Evolutionary conservation across 2,797 vertebrate species (phyloP), one percentile per base, ranked within the genome.

Genomic region (Danio jaintianensis): DNA sequence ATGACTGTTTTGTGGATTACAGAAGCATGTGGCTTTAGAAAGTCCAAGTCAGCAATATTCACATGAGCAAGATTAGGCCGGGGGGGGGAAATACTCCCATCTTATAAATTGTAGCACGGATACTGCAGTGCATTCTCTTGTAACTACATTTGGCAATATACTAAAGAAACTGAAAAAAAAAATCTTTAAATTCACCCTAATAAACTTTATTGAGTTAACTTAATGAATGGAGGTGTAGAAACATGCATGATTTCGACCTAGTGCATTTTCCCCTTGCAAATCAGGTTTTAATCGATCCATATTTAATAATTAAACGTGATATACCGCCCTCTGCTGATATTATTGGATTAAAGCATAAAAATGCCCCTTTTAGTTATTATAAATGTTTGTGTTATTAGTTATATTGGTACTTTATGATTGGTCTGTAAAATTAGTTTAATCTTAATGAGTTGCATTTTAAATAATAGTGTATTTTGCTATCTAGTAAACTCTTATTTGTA

Each of bases 301-400:
- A 43, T 66, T 3, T 12, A 45, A 40, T 59, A 69, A 22, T 68
- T 50, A 48, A 78, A 56, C 38, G 76, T n/a, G 36, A 42, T 22
- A 42, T 42, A 47, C 55, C 70, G 66, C 55, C 66, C 55, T 52
- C 53, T 78, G 42, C 56, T 70, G 76, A 70, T 52, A 40, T 7
- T 50, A 42, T 61, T 7, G 4, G 12, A 12, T 16, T 76, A 36
- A 45, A 55, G 45, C 61, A 8, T 42, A 75, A 42, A 53, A 53
- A 40, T 6, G 42, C 3, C 29, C 0, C 0, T 2, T 52, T 62
- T 38, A 29, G 29, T 1, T 29, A 29, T 1, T 1, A 29, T 29
- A 3, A 29, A 29, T 45, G 2, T 45, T 15, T 47, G 40, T 47
- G 11, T 40, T 20, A 55, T 48, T 15, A 13, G 42, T 67, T 64